A percentile compares a stretch with the other conserved stretches of the same genome.
phyloP scores from a whole-genome alignment of 2,113 vertebrate genomes.

The Scortum barcoo region DNA sequence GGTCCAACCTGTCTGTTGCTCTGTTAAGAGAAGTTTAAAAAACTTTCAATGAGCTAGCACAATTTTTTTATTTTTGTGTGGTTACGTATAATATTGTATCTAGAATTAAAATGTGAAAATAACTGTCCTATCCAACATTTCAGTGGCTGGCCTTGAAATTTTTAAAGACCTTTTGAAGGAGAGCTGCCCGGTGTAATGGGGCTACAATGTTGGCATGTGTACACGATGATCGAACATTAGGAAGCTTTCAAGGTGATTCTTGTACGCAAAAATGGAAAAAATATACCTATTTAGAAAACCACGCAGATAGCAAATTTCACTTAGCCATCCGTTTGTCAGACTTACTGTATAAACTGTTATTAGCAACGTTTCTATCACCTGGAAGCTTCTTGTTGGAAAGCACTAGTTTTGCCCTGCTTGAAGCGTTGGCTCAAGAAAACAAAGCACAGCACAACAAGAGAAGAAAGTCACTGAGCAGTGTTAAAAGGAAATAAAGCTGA shows the following conservation, averaged over 20 bases:
- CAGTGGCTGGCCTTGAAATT: constrained; percentile 1
- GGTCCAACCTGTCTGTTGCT: not conserved
- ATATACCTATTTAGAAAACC: not conserved
- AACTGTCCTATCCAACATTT: not conserved
- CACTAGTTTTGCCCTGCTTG: not conserved
- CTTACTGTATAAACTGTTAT: not conserved
- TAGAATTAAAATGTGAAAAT: not conserved
- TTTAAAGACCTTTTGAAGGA: not conserved
- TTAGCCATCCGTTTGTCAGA: constrained; percentile 12
- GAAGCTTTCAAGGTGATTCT: not conserved
- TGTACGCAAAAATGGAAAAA: not conserved
- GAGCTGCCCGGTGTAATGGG: not conserved
- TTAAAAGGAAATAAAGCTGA: constrained; percentile 22
- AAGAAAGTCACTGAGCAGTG: constrained; percentile 25
- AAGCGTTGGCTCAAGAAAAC: not conserved
- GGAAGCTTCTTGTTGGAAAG: not conserved
- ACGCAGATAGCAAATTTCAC: not conserved
- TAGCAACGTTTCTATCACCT: constrained; percentile 10
- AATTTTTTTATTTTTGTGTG: not conserved
- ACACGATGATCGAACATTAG: not conserved
- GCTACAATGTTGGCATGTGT: not conserved
- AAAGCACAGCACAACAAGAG: constrained; percentile 1
- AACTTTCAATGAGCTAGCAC: no score
- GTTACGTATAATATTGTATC: not conserved
- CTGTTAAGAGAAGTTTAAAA: not conserved